Evolutionary conservation across 2,797 vertebrate genomes (phyloP), one percentile per base, ranked within the genome.

Genomic region (Crenuchus spilurus): DNA sequence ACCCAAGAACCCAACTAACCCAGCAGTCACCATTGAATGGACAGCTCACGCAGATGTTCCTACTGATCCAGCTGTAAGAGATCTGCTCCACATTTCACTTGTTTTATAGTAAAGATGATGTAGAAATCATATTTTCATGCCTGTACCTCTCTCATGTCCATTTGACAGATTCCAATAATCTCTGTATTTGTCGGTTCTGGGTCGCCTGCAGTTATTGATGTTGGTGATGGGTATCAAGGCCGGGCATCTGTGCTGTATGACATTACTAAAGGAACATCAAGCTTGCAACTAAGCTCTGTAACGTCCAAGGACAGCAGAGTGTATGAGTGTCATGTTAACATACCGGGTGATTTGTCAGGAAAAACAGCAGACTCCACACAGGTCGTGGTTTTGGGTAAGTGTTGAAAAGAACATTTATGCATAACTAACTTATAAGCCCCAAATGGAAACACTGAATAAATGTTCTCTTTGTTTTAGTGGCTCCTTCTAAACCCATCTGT

Each of bases 401-500:
- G 35, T 1, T 35, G 11, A 9, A 13, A 30, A 37, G 4, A 37
- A 10, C 10, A 10, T n/a, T n/a, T n/a, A 26, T 16, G 6, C 44
- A 4, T 4, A 33, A 10, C n/a, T 11, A n/a, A 44, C 20, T 6
- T 70, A 26, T 18, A 33, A 18, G n/a, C 35, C 26, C 18, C 8
- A 14, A 61, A 61, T 24, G n/a, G 10, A 51, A 18, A 6, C n/a
- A 48, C 13, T 63, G 11, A 26, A 24, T 18, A 31, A 63, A 49
- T 70, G 3, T 52, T 70, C n/a, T 33, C n/a, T 26, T 62, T 20
- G 22, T 33, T 22, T 49, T 48, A 99, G 97, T 97, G 79, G 78
- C 91, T 67, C 97, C 96, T 24, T 95, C 97, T 8, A 76, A 11
- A 0, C 96, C 96, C 0, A 78, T 86, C 20, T 99, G 96, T 60